These are phyloP conservation scores for Drosophila robusta DNA, from an alignment of 2,888 invertebrate genomes.

Conservation along the genomic window DNA sequence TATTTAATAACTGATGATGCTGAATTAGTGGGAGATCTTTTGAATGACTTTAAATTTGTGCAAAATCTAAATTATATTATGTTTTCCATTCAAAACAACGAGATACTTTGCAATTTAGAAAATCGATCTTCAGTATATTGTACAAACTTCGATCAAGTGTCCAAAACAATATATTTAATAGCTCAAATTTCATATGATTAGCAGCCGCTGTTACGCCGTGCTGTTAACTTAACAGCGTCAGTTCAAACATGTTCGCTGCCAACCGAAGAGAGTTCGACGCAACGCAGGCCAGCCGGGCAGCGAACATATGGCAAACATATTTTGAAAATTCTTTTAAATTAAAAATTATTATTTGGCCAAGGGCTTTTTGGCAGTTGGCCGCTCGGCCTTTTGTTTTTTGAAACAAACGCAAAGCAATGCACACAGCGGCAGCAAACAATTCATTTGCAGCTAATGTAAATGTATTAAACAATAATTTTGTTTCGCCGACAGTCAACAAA, in stretches of 20 bases:
- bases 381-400: conserved; percentile 15
- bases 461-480: conserved; percentile 43
- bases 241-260: conserved; percentile 38
- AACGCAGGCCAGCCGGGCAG: neutral
- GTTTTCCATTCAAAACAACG: no score
- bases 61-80: no score
- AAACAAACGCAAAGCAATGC: conserved; percentile 19
- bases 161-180: neutral
- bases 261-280: conserved; percentile 16
- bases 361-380: conserved; percentile 14
- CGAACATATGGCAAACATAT: neutral
- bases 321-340: conserved; percentile 34
- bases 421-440: conserved; percentile 23
- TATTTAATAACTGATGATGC: no score
- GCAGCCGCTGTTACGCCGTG: conserved; percentile 10
- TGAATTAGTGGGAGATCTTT: no score
- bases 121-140: no score
- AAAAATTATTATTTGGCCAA: conserved; percentile 30
- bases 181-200: neutral
- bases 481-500: neutral
- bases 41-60: no score
- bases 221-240: conserved; percentile 45
- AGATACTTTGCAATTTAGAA: no score
- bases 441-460: conserved; percentile 39
- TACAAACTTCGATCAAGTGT: no score